These are phyloP conservation scores for Chrysogorgia sp. DNA, from an alignment of 92 coral and sea anemone species.

Conservation along the genomic window DNA sequence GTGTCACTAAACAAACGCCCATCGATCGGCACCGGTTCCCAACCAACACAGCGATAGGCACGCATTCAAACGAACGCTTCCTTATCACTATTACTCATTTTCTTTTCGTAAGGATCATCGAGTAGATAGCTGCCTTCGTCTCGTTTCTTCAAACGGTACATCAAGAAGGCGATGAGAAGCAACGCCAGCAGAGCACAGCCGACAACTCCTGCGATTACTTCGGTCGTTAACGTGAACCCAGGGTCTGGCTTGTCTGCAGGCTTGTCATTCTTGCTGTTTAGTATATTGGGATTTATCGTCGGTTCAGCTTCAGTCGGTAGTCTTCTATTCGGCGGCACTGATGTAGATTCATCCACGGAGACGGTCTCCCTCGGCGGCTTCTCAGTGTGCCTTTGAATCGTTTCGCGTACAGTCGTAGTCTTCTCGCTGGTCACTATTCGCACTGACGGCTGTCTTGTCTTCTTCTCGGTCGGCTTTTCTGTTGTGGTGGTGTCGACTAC, in stretches of 20 bases:
- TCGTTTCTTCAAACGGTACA: conserved; percentile 88
- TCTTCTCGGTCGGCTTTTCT: neutral
- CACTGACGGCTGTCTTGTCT: neutral
- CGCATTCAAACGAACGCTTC: conserved; percentile 86
- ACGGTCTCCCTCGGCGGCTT: too few species aligned
- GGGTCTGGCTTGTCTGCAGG: conserved; percentile 1
- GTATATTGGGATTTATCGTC: neutral
- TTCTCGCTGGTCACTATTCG: neutral
- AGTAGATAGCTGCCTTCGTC: conserved; percentile 94
- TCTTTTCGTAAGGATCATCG: conserved; percentile 76
- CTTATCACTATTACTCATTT: conserved; percentile 76
- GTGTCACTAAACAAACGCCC: neutral
- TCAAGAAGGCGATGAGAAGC: conserved; percentile 89
- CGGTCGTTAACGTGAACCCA: conserved; percentile 69
- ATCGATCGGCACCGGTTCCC: neutral
- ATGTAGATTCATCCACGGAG: neutral
- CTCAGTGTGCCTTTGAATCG: too few species aligned
- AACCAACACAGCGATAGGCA: too few species aligned
- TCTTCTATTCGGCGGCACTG: neutral
- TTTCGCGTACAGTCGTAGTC: neutral
- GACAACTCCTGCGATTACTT: conserved; percentile 92
- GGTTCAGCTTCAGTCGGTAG: neutral
- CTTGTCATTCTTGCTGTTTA: neutral
- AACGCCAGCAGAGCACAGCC: conserved; percentile 97
- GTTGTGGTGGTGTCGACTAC: neutral